Conservation (phyloP, 2,797 vertebrate species). For the Yasuhikotakia modesta region DNA sequence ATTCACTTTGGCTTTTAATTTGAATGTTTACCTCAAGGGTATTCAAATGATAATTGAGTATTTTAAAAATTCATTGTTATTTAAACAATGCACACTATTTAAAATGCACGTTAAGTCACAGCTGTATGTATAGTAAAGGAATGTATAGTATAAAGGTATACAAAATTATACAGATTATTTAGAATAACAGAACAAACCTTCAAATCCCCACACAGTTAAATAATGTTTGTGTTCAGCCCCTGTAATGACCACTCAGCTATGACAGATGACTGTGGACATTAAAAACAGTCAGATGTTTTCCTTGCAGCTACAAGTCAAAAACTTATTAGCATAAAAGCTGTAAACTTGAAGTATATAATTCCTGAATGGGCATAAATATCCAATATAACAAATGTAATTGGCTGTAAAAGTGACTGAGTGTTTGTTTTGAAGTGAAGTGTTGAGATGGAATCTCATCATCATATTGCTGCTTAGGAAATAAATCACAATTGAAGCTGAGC, state of each 20-base stretch:
- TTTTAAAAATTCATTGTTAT: too few relatives aligned
- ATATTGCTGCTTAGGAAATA: constrained; percentile 16
- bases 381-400: constrained; percentile 38
- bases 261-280: constrained; percentile 18
- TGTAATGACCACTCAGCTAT: background rate
- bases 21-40: too few relatives aligned
- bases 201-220: background rate
- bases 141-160: too few relatives aligned
- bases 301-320: constrained; percentile 18
- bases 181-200: background rate
- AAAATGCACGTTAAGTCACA: too few relatives aligned
- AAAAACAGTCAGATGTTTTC: constrained; percentile 31
- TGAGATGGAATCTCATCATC: constrained; percentile 23
- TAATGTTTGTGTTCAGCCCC: background rate
- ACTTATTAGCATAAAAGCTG: constrained; percentile 24
- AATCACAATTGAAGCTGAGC: background rate
- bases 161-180: constrained; percentile 10
- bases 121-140: too few relatives aligned
- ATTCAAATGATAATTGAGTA: too few relatives aligned
- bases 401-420: constrained; percentile 41
- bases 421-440: constrained; percentile 36
- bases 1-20: background rate
- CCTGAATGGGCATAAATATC: constrained; percentile 39
- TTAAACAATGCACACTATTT: too few relatives aligned
- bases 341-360: constrained; percentile 21